Conservation (phyloP, 2,797 vertebrate genomes). For the Clarias laeviceps region DNA sequence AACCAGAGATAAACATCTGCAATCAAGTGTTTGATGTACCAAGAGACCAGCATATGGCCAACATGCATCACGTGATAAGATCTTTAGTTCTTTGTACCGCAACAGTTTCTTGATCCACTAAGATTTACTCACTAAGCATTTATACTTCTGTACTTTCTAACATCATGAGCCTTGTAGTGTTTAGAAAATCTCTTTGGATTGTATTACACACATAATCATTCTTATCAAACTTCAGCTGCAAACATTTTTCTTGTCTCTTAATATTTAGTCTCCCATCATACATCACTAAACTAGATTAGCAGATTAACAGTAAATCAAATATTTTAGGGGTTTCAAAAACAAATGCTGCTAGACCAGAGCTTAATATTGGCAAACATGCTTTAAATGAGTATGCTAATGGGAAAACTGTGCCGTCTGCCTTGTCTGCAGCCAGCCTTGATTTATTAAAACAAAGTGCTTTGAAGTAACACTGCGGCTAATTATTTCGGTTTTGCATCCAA, state of each 20-base stretch:
- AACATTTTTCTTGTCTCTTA: conserved; percentile 5
- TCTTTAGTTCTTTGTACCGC: background rate
- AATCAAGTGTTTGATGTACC: background rate
- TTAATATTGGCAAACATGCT: conserved; percentile 1
- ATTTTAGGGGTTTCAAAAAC: background rate
- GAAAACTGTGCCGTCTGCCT: background rate
- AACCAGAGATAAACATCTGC: background rate
- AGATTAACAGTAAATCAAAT: background rate
- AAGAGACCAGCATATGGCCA: background rate
- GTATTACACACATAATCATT: background rate
- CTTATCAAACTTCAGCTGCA: background rate
- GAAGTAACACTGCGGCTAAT: background rate
- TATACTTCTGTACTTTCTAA: background rate
- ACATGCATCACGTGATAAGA: too few species aligned
- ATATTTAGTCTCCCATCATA: conserved; percentile 6
- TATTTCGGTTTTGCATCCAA: background rate
- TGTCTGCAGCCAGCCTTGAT: background rate
- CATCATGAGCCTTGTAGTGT: background rate
- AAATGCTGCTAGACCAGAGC: background rate
- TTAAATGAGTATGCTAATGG: background rate
- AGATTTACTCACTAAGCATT: background rate
- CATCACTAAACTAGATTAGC: background rate
- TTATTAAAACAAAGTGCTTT: conserved; percentile 4
- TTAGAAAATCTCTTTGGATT: background rate
- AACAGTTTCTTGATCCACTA: background rate